Base-by-base conservation (phyloP, 2,113 vertebrate species). In the Dendropsophus ebraccatus region DNA sequence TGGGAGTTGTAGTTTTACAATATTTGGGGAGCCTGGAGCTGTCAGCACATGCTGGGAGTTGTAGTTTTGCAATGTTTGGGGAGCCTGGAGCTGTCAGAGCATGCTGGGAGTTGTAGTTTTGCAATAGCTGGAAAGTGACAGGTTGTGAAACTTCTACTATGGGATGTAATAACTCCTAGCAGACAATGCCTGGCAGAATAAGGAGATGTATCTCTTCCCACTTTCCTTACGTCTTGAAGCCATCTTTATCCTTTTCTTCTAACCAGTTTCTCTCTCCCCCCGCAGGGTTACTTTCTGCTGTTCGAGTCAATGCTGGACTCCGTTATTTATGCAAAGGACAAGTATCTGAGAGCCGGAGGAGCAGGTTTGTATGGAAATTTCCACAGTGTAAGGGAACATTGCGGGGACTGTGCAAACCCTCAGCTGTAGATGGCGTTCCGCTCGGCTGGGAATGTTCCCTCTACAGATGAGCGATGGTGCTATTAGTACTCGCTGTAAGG, bases 301-400 rank as follows among this genome's bases (percentile, higher is more conserved):
- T 99, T 98, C 84, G 97, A 99, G 88, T 97, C 98, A 30, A 99
- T 99, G 98, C 89, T 99, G 94, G 97, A 99, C 92, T 99, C 97
- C 25, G 95, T 99, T 87, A 94, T 99, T 89, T 95, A 95, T 69
- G 97, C 98, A 86, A 96, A 96, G 91, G 95, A 96, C 89, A 94
- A 91, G 84, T 99, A 96, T 92, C 94, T 99, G 92, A 90, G 91
- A 87, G 94, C 96, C 80, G 94, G 90, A 82, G 98, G 97, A 84
- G 96, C 96, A 87, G 96, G 97, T 99, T 91, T 86, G 96, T 96
- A 74, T 87, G 47, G 88, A 89, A 76, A 85, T 78, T 50, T 91
- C 58, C 60, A 65, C 13, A 60, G 85, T 65, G 87, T 16, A 49
- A 4, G 54, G 52, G 77, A 62, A 69, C 80, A 50, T 49, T 70